A percentile compares a stretch with the other conserved stretches of the same genome.
These are phyloP conservation scores for Camelus dromedarius DNA, from an alignment of 2,113 vertebrate genomes.

Conservation along the genomic window DNA sequence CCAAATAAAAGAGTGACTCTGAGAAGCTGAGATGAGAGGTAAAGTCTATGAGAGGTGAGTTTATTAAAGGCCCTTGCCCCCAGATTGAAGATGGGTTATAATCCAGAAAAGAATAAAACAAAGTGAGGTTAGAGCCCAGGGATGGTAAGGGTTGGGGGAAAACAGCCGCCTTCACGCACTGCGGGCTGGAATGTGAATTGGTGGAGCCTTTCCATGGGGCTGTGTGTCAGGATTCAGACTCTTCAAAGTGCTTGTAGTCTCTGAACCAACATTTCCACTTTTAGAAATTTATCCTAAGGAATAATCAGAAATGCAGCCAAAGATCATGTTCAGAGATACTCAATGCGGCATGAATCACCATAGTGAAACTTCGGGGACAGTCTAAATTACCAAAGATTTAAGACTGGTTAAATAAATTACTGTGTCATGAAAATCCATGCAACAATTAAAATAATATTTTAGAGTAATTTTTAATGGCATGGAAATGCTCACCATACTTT, in stretches of 20 bases:
- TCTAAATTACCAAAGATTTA: not conserved
- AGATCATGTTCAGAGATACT: not conserved
- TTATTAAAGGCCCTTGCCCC: not conserved
- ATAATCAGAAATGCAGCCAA: not conserved
- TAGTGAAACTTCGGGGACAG: not conserved
- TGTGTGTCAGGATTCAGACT: accelerated
- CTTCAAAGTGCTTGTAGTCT: not conserved
- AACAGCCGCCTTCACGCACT: accelerated
- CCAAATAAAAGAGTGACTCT: not conserved
- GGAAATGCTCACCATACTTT: not conserved
- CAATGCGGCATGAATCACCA: not conserved
- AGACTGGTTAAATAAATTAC: not conserved
- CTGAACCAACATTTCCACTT: not conserved
- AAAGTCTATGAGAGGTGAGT: not conserved
- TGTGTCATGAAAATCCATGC: not conserved
- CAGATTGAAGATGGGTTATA: not conserved
- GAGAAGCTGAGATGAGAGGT: not conserved
- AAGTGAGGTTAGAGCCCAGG: too few relatives aligned
- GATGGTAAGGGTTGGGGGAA: accelerated
- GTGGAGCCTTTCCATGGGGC: accelerated
- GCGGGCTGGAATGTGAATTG: not conserved
- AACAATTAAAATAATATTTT: not conserved
- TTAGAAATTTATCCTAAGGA: not conserved
- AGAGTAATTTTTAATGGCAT: not conserved
- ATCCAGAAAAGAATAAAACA: not conserved